A percentile compares a stretch with the other conserved stretches of the same genome.
phyloP scores from a whole-genome alignment of 2,113 vertebrate genomes.

The Corythoichthys intestinalis region DNA sequence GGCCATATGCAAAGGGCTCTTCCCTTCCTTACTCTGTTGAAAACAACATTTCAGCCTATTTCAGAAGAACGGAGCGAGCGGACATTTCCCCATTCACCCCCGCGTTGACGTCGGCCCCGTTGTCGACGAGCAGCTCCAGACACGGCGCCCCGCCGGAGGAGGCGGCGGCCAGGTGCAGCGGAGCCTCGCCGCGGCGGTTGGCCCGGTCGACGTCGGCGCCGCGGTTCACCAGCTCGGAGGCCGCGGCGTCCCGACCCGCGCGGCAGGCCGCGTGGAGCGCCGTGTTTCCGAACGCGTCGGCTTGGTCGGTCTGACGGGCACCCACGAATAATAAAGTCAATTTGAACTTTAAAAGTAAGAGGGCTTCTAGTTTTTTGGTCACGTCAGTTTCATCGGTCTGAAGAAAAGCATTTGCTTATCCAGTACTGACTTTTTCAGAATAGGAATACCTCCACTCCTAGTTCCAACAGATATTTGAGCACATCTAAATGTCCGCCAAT shows the following conservation, averaged over 20 bases:
- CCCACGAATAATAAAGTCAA: too few relatives aligned
- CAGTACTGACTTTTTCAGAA: neutral
- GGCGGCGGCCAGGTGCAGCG: constrained; percentile 88
- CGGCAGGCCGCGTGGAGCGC: constrained; percentile 96
- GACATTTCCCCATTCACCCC: constrained; percentile 69
- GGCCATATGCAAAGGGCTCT: constrained; percentile 92
- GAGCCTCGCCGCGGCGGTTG: constrained; percentile 84
- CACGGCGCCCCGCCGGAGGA: constrained; percentile 90
- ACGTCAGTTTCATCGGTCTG: too few relatives aligned
- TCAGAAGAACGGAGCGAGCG: too few relatives aligned
- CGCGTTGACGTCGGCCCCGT: constrained; percentile 88
- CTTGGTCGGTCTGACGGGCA: constrained; percentile 81
- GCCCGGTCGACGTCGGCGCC: constrained; percentile 91
- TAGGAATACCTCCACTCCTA: constrained; percentile 81
- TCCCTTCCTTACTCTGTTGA: constrained; percentile 90
- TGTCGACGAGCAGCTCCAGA: constrained; percentile 92
- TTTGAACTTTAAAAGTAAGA: too few relatives aligned
- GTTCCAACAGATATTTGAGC: constrained; percentile 83
- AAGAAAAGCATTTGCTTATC: neutral
- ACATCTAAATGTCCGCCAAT: constrained; percentile 85
- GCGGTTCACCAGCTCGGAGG: constrained; percentile 86
- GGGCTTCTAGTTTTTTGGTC: too few relatives aligned
- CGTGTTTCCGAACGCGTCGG: constrained; percentile 87
- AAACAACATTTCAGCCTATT: constrained; percentile 7
- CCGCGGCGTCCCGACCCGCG: constrained; percentile 88